Conservation (phyloP, 2,888 invertebrate genomes). For the Formica aserva region DNA sequence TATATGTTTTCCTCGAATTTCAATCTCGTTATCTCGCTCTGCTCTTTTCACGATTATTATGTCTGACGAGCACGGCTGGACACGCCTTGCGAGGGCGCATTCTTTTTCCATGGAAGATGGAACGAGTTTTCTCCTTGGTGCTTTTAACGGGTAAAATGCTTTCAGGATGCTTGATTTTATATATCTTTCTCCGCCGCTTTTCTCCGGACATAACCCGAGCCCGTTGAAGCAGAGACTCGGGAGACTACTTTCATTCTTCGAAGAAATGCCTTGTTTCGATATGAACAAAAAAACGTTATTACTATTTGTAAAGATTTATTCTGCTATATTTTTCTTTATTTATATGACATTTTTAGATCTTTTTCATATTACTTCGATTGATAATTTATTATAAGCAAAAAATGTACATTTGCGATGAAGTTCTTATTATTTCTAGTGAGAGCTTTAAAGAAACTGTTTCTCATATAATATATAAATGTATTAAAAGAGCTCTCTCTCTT, state of each 20-base stretch:
- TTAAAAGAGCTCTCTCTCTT: not conserved
- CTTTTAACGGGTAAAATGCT: conserved; percentile 74
- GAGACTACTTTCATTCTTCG: conserved; percentile 55
- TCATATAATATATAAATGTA: not conserved
- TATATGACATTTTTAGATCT: not conserved
- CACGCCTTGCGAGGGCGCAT: conserved; percentile 63
- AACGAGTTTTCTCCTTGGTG: conserved; percentile 71
- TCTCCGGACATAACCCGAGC: conserved; percentile 49
- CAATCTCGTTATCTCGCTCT: conserved; percentile 61
- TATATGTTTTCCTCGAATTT: conserved; percentile 62
- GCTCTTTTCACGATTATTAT: conserved; percentile 69
- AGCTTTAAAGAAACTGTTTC: not conserved
- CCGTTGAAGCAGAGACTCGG: conserved; percentile 56
- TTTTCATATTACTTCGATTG: not conserved
- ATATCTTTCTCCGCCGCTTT: conserved; percentile 62
- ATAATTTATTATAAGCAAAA: not conserved
- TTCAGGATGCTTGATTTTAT: conserved; percentile 66
- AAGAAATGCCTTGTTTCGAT: conserved; percentile 43
- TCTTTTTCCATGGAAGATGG: conserved; percentile 70
- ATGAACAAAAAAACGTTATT: conserved; percentile 29
- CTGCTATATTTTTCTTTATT: not conserved
- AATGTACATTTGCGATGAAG: not conserved
- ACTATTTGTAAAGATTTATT: conserved; percentile 26
- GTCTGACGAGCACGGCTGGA: conserved; percentile 69
- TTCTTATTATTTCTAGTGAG: not conserved